Conservation (phyloP, 2,113 vertebrate species). For the Heterotis niloticus region DNA sequence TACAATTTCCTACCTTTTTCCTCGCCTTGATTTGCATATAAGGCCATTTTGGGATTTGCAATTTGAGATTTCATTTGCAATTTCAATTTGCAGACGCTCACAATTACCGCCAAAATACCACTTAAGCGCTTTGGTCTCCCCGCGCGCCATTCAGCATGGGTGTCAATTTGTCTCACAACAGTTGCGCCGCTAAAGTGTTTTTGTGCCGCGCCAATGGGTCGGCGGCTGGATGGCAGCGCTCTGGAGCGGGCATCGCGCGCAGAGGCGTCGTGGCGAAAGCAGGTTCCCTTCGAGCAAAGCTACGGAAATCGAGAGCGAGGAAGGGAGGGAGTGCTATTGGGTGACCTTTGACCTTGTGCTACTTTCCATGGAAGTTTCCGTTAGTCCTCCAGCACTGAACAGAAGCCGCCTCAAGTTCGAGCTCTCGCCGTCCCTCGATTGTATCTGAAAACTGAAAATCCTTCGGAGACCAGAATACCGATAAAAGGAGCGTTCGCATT, state of each 20-base stretch:
- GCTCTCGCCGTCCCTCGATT: neutral
- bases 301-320: neutral
- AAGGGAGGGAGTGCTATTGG: neutral
- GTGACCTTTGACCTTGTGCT: constrained; percentile 11
- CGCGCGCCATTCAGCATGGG: constrained; percentile 3
- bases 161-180: constrained; percentile 23
- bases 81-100: constrained; percentile 13
- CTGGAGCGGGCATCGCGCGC: constrained; percentile 2
- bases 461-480: neutral
- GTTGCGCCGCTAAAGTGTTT: neutral
- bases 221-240: constrained; percentile 3
- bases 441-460: neutral
- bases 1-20: neutral
- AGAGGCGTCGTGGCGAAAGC: constrained; percentile 13
- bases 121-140: constrained; percentile 15
- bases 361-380: neutral
- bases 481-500: neutral
- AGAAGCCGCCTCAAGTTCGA: neutral
- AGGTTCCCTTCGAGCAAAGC: neutral
- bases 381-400: neutral
- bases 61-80: constrained; percentile 21
- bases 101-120: constrained; percentile 12
- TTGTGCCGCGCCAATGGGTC: constrained; percentile 1
- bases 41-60: constrained; percentile 19
- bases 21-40: constrained; percentile 11